These are phyloP conservation scores for Ceyx melanurus DNA, from an alignment of 2,113 vertebrate species.

Conservation along the genomic window DNA sequence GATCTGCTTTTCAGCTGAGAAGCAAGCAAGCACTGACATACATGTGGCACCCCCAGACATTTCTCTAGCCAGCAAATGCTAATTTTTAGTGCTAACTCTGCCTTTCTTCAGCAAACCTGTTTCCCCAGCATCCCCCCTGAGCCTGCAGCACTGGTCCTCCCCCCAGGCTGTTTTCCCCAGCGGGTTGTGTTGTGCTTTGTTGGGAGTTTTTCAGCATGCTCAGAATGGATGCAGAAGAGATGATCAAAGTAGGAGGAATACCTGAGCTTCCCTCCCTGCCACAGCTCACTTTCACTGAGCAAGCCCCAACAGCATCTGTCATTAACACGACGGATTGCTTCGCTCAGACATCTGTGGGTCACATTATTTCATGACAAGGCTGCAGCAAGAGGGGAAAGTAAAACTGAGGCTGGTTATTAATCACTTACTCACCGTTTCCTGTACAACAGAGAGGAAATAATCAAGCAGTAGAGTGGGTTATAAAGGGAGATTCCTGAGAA, in stretches of 20 bases:
- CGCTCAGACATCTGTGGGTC: slow-evolving; percentile 75
- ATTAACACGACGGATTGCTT: slow-evolving; percentile 65
- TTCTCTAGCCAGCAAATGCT: neutral
- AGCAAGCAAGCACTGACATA: neutral
- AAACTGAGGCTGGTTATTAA: slow-evolving; percentile 76
- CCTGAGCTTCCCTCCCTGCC: slow-evolving; percentile 36
- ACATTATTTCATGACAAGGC: slow-evolving; percentile 69
- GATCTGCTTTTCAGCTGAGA: neutral
- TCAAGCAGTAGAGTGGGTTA: slow-evolving; percentile 51
- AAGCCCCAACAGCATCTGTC: slow-evolving; percentile 66
- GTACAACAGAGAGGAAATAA: slow-evolving; percentile 61
- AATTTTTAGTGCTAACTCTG: neutral
- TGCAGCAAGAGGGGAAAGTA: slow-evolving; percentile 71
- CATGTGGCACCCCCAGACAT: neutral
- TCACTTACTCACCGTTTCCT: slow-evolving; percentile 73
- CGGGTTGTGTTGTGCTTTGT: neutral
- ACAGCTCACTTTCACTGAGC: slow-evolving; percentile 56
- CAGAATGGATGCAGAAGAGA: slow-evolving; percentile 45
- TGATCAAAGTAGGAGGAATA: slow-evolving; percentile 63
- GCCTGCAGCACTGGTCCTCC: neutral
- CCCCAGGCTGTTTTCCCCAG: neutral
- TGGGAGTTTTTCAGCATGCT: slow-evolving; percentile 5
- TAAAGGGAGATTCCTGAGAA: slow-evolving; percentile 61
- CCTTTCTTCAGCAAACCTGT: neutral
- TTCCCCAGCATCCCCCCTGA: neutral